phyloP scores from a whole-genome alignment of 1,140 invertebrate genomes.

The Ceratitis capitata region DNA sequence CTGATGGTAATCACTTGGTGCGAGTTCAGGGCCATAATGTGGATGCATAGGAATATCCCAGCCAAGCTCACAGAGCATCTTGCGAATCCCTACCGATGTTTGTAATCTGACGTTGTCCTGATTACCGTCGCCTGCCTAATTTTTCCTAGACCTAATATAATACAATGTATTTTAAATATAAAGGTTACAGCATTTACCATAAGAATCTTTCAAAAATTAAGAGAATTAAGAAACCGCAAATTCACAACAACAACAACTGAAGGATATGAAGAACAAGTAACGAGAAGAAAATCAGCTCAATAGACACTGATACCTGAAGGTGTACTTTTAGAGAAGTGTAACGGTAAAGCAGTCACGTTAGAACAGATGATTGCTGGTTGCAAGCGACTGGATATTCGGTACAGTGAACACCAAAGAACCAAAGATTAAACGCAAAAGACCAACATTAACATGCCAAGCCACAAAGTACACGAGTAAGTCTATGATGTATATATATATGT shows the following conservation, averaged over 20 bases:
- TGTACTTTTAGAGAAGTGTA: neutral
- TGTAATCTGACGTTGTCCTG: too few species aligned
- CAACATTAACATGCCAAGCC: constrained; percentile 15
- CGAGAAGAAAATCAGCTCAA: neutral
- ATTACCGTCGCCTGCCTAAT: too few species aligned
- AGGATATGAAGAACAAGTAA: neutral
- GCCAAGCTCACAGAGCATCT: too few species aligned
- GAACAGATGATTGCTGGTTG: neutral
- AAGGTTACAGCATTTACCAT: neutral
- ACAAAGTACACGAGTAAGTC: neutral
- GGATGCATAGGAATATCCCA: too few species aligned
- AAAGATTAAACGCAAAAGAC: neutral
- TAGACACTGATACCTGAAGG: neutral
- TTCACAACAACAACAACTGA: neutral
- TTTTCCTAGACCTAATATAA: too few species aligned
- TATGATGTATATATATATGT: neutral
- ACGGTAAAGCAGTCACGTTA: neutral
- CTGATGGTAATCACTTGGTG: too few species aligned
- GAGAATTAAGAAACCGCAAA: constrained; percentile 1
- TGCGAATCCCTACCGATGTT: too few species aligned
- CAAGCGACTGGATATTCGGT: neutral
- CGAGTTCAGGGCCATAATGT: too few species aligned
- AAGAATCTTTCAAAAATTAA: neutral
- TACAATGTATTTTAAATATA: too few species aligned
- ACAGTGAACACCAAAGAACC: neutral